Percentiles rank a stretch among this genome's conserved stretches.
These are phyloP conservation scores for Teleogryllus occipitalis DNA, from an alignment of 1,140 invertebrate species.

Conservation along the genomic window DNA sequence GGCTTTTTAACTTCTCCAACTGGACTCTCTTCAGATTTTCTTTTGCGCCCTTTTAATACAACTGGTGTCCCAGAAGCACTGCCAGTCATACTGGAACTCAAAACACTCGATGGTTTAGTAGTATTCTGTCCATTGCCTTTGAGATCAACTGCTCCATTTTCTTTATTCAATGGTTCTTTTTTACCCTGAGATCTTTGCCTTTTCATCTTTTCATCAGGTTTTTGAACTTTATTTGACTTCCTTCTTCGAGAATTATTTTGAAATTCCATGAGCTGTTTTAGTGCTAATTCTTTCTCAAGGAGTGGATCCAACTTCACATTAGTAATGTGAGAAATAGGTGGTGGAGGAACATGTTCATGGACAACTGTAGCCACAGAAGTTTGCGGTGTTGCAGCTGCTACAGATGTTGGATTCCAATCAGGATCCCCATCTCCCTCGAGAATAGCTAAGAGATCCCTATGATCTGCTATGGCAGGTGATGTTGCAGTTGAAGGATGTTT, in stretches of 20 bases:
- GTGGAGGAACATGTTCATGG: not conserved
- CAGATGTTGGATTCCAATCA: conserved; percentile 34
- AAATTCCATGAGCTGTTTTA: conserved; percentile 44
- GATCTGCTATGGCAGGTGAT: conserved; percentile 30
- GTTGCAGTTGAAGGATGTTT: conserved; percentile 10
- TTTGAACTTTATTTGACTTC: conserved; percentile 7
- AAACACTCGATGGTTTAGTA: not conserved
- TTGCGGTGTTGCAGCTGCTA: conserved; percentile 19
- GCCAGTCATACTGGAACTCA: not conserved
- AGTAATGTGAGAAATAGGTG: conserved; percentile 18
- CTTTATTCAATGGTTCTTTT: conserved; percentile 11
- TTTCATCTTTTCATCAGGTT: conserved; percentile 9
- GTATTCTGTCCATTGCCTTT: not conserved
- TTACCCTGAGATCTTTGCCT: conserved; percentile 1
- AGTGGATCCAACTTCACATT: conserved; percentile 35
- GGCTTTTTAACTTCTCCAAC: not conserved
- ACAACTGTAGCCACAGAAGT: not conserved
- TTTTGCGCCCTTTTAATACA: not conserved
- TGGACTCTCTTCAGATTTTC: not conserved
- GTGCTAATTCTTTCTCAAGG: conserved; percentile 41
- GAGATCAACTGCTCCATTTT: not conserved
- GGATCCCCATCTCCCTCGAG: conserved; percentile 42
- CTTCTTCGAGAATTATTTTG: conserved; percentile 22
- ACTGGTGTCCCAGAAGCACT: too few relatives aligned
- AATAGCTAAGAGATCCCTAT: conserved; percentile 40